These are phyloP conservation scores for Hydraecia micacea DNA, from an alignment of 2,888 invertebrate species.

Conservation along the genomic window DNA sequence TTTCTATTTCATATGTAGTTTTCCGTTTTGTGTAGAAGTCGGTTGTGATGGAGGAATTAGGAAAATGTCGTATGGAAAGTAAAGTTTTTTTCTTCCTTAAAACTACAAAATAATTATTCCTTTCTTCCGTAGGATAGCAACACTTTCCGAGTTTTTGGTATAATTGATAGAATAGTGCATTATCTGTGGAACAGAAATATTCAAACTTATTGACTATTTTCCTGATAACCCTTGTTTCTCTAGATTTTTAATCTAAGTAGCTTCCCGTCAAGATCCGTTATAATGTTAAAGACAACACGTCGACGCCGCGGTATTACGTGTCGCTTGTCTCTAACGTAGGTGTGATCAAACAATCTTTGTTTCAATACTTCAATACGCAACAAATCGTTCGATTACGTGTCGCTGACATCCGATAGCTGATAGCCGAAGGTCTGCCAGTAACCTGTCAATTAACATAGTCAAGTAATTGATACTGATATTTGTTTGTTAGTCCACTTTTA, in stretches of 20 bases:
- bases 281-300: slow-evolving; percentile 26
- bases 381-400: slow-evolving; percentile 31
- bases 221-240: not conserved
- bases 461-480: slow-evolving; percentile 31
- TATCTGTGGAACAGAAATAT: not conserved
- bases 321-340: slow-evolving; percentile 20
- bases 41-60: too few species aligned
- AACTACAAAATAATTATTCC: not conserved
- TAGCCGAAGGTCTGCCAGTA: slow-evolving; percentile 40
- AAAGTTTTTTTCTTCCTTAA: too few species aligned
- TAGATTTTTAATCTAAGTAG: not conserved
- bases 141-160: not conserved
- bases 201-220: slow-evolving; percentile 4
- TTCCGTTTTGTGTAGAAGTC: too few species aligned
- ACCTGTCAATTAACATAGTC: slow-evolving; percentile 25
- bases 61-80: too few species aligned
- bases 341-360: slow-evolving; percentile 38
- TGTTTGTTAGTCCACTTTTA: slow-evolving; percentile 7
- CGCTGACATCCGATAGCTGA: slow-evolving; percentile 48
- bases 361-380: slow-evolving; percentile 31
- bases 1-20: too few species aligned
- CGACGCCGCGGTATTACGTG: slow-evolving; percentile 11
- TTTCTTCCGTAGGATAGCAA: not conserved
- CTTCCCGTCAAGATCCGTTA: not conserved
- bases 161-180: not conserved